Base-by-base conservation (phyloP, 2,888 invertebrate genomes). In the Lasioglossum morio region DNA sequence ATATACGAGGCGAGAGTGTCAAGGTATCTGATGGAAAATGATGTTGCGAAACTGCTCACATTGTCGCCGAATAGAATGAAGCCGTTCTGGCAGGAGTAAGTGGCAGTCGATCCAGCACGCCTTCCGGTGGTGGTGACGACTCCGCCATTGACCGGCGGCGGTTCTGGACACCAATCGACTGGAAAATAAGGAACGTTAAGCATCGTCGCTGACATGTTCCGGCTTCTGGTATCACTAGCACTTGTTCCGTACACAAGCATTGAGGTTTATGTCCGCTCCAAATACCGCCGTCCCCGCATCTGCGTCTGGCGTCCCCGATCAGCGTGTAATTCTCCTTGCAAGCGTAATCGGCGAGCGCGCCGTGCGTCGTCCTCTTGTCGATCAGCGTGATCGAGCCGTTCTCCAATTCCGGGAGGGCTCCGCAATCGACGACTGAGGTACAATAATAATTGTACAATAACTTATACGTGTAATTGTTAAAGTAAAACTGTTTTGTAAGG, bases 301-400 rank as follows among this genome's bases (percentile, higher is more conserved):
- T 95, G 37, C 98, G 96, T 85, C 96, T 96, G 73, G 96, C 96
- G 88, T 96, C 97, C 0, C 98, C 98, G 10, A 98, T 97, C 4
- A 98, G 95, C 0, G 98, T 98, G 95, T 98, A 98, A 94, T 99
- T 98, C 92, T 97, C 97, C 82, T 97, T 97, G 93, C 99, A 99
- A 8, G 96, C 96, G 94, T 98, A 98, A 5, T 96, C 94, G 0
- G 97, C 98, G 77, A 96, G 96, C 0, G 98, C 98, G 0, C 97
- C 98, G 94, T 97, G 97, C 0, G 98, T 98, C 0, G 98, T 98
- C 81, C 98, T 96, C 1, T 96, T 96, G 89, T 98, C 97, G 0
- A 96, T 95, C 37, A 98, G 95, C 0, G 95, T 95, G 27, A 98
- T 97, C 7, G 96, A 96, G 0, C 98, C 98, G 92, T 98, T 97